Evolutionary conservation across 2,797 vertebrate genomes (phyloP).

Genomic region (Neosalanx taihuensis): DNA sequence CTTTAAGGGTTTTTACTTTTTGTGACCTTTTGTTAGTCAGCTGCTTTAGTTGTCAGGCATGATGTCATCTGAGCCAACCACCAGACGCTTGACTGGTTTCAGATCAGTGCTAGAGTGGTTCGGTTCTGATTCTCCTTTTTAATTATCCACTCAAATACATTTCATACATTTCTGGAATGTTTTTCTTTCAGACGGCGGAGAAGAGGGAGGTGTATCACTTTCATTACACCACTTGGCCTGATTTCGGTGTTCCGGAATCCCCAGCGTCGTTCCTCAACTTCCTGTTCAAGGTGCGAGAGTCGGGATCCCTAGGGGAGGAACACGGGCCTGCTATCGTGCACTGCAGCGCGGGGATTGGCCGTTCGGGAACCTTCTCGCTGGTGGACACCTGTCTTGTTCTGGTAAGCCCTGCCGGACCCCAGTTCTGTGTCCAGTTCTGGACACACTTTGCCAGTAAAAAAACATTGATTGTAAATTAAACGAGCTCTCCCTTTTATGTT

Average conservation of each 20-base stretch:
- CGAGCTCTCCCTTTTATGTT: too few relatives aligned
- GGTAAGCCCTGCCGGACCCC: conserved; percentile 72
- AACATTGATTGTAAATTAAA: too few relatives aligned
- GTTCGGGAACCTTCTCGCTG: conserved; percentile 95
- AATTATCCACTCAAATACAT: too few relatives aligned
- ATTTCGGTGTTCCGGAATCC: conserved; percentile 96
- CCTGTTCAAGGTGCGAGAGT: conserved; percentile 95
- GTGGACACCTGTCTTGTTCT: conserved; percentile 93
- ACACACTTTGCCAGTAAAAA: not conserved
- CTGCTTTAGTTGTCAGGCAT: too few relatives aligned
- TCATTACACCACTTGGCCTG: conserved; percentile 99
- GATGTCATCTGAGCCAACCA: too few relatives aligned
- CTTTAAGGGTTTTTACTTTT: too few relatives aligned
- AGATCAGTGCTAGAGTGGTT: too few relatives aligned
- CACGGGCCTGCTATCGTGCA: conserved; percentile 91
- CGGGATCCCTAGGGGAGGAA: conserved; percentile 77
- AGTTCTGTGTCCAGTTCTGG: not conserved
- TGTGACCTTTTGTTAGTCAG: too few relatives aligned
- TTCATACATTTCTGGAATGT: conserved; percentile 15
- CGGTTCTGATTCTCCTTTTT: too few relatives aligned
- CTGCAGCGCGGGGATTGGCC: conserved; percentile 95
- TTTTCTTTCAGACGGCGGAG: conserved; percentile 83
- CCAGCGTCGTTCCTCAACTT: conserved; percentile 98
- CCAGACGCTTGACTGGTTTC: too few relatives aligned
- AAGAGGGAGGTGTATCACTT: conserved; percentile 93